Percentiles rank a stretch among this genome's conserved stretches.
phyloP scores from a whole-genome alignment of 2,888 invertebrate genomes.

The Nycteola revayana region DNA sequence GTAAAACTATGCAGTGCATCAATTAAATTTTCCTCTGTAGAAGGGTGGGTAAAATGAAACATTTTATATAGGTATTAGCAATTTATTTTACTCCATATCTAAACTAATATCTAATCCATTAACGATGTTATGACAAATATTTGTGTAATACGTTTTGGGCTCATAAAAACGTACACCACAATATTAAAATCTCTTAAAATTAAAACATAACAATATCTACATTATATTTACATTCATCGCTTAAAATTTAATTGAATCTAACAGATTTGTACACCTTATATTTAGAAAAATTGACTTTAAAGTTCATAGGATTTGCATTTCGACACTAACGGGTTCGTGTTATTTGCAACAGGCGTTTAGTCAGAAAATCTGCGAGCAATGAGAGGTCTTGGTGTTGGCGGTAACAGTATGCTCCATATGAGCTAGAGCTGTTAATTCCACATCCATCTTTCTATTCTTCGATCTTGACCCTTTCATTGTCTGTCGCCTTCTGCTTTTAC shows the following conservation, averaged over 20 bases:
- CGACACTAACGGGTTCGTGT: slow-evolving; percentile 60
- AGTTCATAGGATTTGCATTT: slow-evolving; percentile 67
- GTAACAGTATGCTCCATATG: slow-evolving; percentile 72
- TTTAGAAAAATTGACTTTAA: slow-evolving; percentile 47
- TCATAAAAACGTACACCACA: slow-evolving; percentile 71
- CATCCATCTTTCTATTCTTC: slow-evolving; percentile 70
- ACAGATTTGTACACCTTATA: slow-evolving; percentile 61
- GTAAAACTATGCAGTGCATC: too few species aligned
- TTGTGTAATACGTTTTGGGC: slow-evolving; percentile 71
- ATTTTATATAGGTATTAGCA: too few species aligned
- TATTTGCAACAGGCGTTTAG: slow-evolving; percentile 76
- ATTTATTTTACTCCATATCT: too few species aligned
- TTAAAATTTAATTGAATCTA: slow-evolving; percentile 9
- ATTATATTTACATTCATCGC: slow-evolving; percentile 25
- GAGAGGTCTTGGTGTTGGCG: slow-evolving; percentile 71
- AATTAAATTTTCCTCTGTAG: too few species aligned
- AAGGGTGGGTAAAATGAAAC: too few species aligned
- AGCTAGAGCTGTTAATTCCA: slow-evolving; percentile 69
- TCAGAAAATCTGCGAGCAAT: slow-evolving; percentile 82
- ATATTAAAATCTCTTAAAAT: slow-evolving; percentile 31
- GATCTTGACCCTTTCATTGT: slow-evolving; percentile 54
- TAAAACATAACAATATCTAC: slow-evolving; percentile 31
- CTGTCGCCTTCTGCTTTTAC: slow-evolving; percentile 52
- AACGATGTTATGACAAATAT: slow-evolving; percentile 35
- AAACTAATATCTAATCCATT: too few species aligned